Evolutionary conservation across 2,797 vertebrate genomes (phyloP), one percentile per base, ranked within the genome.

Genomic region (Epinephelus coioides): DNA sequence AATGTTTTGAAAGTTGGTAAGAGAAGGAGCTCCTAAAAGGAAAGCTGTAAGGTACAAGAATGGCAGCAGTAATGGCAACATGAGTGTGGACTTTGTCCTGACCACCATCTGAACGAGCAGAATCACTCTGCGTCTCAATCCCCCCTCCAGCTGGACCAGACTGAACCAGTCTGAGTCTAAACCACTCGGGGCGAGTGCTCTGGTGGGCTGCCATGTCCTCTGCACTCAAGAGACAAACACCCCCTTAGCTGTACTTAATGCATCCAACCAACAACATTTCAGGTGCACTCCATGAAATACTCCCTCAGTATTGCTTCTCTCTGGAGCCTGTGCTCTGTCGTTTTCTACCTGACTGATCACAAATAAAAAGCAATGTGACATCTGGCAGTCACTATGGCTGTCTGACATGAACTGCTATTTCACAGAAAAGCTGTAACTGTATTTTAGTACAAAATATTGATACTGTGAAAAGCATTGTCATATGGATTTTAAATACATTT

Each of bases 171-270:
- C 40, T 59, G 78, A 81, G 62, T 79, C 76, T 40, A 74, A 86
- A 82, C 65, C 91, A 88, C 85, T 88, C 0, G 68, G 84, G 88
- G 88, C 38, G 38, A 75, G 85, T 81, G 84, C 73, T 88, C 79
- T 79, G 84, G 89, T 88, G 90, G 80, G 78, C 82, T 85, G 88
- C 86, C 82, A 84, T 86, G 91, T 93, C 89, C 83, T 87, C 83
- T 84, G 83, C 85, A 86, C 83, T 90, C 90, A 81, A 83, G 86
- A 91, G 87, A 90, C 87, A 91, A 91, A 93, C 89, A 90, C 86
- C 69, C 94, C 92, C 86, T 86, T 73, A 92, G 92, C 89, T 94
- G 90, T 92, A 94, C 90, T 94, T 93, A 94, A 94, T 92, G 92
- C 92, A 92, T 81, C 93, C 89, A 92, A 92, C 84, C 92, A 90